Evolutionary conservation across 1,140 invertebrate genomes (phyloP), one percentile per base, ranked within the genome.

Genomic region (Agraylea sexmaculata): DNA sequence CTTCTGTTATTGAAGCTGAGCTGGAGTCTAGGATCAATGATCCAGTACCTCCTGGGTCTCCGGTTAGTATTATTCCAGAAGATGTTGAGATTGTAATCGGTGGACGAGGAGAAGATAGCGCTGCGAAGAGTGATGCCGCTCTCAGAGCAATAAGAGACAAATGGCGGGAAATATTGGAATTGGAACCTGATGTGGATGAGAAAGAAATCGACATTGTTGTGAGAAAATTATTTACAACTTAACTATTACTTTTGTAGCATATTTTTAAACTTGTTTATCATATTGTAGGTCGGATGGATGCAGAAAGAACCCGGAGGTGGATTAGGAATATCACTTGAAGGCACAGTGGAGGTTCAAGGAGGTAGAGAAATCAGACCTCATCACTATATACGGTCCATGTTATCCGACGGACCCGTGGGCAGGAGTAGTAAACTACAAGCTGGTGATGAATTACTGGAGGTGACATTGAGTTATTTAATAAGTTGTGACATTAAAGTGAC

Each of bases 251-350:
- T 33, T 18, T 18, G 20, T 33, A 16, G 6, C 11, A 33, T 18
- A 13, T 18, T 13, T 16, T 16, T 20, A 16, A 15, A 4, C 22
- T 16, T 17, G 22, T 34, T 6, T 32, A 16, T 29, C 12, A 2
- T 29, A 12, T 43, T 44, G 8, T 31, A 49, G 47, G 47, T 49
- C 10, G 47, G 47, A 1, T 43, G n/a, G 36, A 49, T 49, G 47
- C 45, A 45, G 39, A 49, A 49, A 22, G 47, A 49, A 20, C 47
- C 47, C 10, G 40, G 46, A 11, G 46, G 80, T 35, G 87, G 87
- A 1, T 62, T 92, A 7, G 87, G 87, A 1, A 88, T 92, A 31
- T 86, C 82, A 34, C 59, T 91, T 30, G 87, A 91, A 59, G 87
- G 87, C 4, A 91, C 87, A 0, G 87, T 87, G 11, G 77, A 86